These are phyloP conservation scores for Leuctra nigra DNA, from an alignment of 2,888 invertebrate genomes.

Conservation along the genomic window DNA sequence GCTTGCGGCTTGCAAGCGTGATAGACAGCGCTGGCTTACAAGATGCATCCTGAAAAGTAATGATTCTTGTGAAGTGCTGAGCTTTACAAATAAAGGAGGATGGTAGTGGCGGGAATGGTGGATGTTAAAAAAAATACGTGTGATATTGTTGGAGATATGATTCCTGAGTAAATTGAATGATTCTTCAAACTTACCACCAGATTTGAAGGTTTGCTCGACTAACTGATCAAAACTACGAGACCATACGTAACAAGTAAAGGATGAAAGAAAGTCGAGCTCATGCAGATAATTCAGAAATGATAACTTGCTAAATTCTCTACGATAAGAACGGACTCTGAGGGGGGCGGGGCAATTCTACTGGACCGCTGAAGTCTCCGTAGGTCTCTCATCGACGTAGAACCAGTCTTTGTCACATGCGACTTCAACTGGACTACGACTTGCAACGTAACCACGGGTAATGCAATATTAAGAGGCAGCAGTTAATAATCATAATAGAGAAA, in stretches of 20 bases:
- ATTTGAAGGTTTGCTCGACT: slow-evolving; percentile 14
- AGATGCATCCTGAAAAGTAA: neutral
- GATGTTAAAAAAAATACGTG: neutral
- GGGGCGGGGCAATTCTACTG: neutral
- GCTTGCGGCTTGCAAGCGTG: neutral
- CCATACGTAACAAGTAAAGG: slow-evolving; percentile 6
- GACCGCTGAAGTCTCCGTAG: slow-evolving; percentile 6
- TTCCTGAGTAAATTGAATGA: neutral
- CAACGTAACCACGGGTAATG: slow-evolving; percentile 11
- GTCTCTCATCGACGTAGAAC: too few relatives aligned
- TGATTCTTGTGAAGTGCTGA: neutral
- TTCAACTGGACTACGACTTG: slow-evolving; percentile 11
- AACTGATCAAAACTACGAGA: slow-evolving; percentile 10
- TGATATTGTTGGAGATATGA: neutral
- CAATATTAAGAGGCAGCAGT: slow-evolving; percentile 19
- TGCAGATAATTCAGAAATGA: slow-evolving; percentile 12
- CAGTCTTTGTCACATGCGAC: slow-evolving; percentile 3
- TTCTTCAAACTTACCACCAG: slow-evolving; percentile 17
- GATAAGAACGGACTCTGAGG: neutral
- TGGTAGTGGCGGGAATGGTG: neutral
- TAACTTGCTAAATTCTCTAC: neutral
- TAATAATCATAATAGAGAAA: slow-evolving; percentile 4
- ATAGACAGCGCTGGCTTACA: neutral
- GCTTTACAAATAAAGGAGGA: neutral
- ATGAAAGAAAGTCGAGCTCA: slow-evolving; percentile 11